Conservation (phyloP, 2,797 vertebrate genomes). For the Myotis planiceps region DNA sequence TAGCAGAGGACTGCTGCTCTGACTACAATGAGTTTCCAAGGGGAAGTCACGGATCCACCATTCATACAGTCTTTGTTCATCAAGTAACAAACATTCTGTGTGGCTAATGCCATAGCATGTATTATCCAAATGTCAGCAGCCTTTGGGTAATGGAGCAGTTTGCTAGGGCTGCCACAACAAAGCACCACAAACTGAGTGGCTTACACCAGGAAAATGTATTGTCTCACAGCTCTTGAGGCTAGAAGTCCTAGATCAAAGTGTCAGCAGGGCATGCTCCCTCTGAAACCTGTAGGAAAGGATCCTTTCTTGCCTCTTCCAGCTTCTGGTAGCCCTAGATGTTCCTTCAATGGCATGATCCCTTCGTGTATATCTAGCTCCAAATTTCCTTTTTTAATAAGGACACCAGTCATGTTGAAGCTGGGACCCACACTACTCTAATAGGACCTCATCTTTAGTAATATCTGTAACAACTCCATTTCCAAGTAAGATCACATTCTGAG, state of each 20-base stretch:
- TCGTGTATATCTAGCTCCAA: not conserved
- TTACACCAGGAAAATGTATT: not conserved
- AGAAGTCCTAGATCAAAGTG: not conserved
- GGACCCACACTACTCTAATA: not conserved
- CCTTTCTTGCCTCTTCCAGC: not conserved
- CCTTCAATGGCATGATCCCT: not conserved
- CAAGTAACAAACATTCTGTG: not conserved
- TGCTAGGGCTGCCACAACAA: not conserved
- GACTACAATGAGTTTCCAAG: not conserved
- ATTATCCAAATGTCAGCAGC: not conserved
- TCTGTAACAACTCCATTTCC: not conserved
- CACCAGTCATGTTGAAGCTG: not conserved
- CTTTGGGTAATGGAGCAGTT: not conserved
- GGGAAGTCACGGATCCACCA: not conserved
- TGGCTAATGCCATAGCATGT: not conserved
- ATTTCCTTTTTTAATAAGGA: not conserved
- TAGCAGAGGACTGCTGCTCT: not conserved
- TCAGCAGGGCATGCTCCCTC: not conserved
- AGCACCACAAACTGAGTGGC: not conserved
- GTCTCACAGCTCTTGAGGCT: not conserved
- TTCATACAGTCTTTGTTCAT: not conserved
- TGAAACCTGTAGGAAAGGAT: not conserved
- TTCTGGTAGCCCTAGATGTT: not conserved
- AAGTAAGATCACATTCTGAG: not conserved
- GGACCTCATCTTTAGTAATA: not conserved